phyloP scores from a whole-genome alignment of 2,888 invertebrate species.

The Halictus ligatus region DNA sequence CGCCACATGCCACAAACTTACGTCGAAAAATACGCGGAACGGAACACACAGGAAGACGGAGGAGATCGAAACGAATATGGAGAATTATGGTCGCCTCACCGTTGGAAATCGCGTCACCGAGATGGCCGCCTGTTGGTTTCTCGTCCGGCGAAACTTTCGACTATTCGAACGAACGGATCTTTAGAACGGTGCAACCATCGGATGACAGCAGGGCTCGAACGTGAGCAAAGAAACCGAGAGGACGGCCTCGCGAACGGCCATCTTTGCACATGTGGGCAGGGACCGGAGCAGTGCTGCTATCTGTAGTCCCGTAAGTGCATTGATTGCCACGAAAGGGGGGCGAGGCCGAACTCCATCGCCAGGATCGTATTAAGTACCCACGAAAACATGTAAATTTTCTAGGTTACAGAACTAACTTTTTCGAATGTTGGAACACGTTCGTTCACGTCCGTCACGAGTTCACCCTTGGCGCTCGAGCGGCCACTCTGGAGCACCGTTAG shows the following conservation, averaged over 20 bases:
- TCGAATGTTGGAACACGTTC: neutral
- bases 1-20: slow-evolving; percentile 49
- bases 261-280: slow-evolving; percentile 82
- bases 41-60: slow-evolving; percentile 10
- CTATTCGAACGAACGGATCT: slow-evolving; percentile 31
- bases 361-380: slow-evolving; percentile 49
- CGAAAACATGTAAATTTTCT: slow-evolving; percentile 43
- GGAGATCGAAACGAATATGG: slow-evolving; percentile 49
- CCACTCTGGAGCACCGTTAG: too few relatives aligned
- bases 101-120: slow-evolving; percentile 45
- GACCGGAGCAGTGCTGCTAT: slow-evolving; percentile 75
- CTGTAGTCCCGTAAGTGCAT: slow-evolving; percentile 70
- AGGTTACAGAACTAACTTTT: slow-evolving; percentile 10
- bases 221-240: slow-evolving; percentile 64
- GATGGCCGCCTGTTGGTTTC: slow-evolving; percentile 24
- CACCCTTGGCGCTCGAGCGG: too few relatives aligned
- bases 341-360: slow-evolving; percentile 66
- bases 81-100: slow-evolving; percentile 64
- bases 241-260: slow-evolving; percentile 74
- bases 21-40: slow-evolving; percentile 30
- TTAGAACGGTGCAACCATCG: slow-evolving; percentile 46
- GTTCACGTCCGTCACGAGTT: too few relatives aligned
- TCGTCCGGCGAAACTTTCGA: slow-evolving; percentile 20
- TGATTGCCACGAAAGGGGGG: slow-evolving; percentile 72
- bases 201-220: slow-evolving; percentile 51